Percentiles rank a stretch among this genome's conserved stretches.
phyloP scores from a whole-genome alignment of 2,888 invertebrate genomes.

The Cheilosia soror region DNA sequence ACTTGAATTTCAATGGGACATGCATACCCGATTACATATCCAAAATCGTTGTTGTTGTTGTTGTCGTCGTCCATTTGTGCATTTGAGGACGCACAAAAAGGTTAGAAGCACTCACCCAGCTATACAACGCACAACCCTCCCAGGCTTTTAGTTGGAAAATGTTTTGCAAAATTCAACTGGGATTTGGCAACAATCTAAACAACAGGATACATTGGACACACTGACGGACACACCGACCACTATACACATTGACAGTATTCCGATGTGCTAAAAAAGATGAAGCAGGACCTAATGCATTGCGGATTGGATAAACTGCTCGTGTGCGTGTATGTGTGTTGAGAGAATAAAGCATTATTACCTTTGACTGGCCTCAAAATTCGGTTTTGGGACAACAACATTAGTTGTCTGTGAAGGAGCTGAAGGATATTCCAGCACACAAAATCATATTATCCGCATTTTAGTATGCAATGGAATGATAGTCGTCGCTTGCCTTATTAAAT shows the following conservation, averaged over 20 bases:
- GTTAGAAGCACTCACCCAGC: conserved; percentile 35
- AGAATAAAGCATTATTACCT: conserved; percentile 48
- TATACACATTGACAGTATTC: not conserved
- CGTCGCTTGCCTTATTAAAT: conserved; percentile 69
- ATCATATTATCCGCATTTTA: conserved; percentile 72
- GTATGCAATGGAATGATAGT: conserved; percentile 66
- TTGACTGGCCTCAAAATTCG: conserved; percentile 59
- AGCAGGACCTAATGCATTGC: conserved; percentile 45
- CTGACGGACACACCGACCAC: conserved; percentile 17
- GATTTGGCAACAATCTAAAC: conserved; percentile 66
- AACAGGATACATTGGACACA: conserved; percentile 41
- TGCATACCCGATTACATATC: conserved; percentile 64
- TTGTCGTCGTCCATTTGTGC: conserved; percentile 57
- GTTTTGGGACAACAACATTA: conserved; percentile 33
- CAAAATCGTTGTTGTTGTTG: conserved; percentile 22
- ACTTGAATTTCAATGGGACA: conserved; percentile 77
- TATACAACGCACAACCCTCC: conserved; percentile 30
- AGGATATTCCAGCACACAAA: conserved; percentile 70
- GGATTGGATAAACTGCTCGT: conserved; percentile 10
- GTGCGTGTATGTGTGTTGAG: not conserved
- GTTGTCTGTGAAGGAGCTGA: conserved; percentile 8
- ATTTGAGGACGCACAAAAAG: conserved; percentile 72
- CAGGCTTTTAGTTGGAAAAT: conserved; percentile 56
- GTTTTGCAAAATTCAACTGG: conserved; percentile 71
- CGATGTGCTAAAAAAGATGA: conserved; percentile 30